Percentiles rank a stretch among this genome's conserved stretches.
Conservation (phyloP, 2,888 invertebrate genomes). For the Chorisops tibialis region DNA sequence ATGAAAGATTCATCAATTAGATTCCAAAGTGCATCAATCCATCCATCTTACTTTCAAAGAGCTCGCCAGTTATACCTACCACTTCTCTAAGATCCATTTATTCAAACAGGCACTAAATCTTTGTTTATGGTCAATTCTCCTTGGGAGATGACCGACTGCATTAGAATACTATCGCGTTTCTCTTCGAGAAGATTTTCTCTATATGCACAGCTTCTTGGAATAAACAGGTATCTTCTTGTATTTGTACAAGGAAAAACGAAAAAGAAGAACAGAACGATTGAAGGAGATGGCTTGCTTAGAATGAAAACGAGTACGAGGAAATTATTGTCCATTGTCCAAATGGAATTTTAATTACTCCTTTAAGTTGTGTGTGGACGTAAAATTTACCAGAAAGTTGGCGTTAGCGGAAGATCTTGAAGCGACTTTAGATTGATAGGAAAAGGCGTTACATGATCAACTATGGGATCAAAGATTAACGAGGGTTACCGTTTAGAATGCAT, state of each 20-base stretch:
- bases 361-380: neutral
- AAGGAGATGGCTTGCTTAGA: neutral
- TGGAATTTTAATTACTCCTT: conserved; percentile 26
- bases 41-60: conserved; percentile 12
- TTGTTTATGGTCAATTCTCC: conserved; percentile 16
- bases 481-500: no score
- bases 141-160: neutral
- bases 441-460: no score
- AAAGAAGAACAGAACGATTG: neutral
- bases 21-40: conserved; percentile 16
- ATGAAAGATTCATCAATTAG: conserved; percentile 14
- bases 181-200: neutral
- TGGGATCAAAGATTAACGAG: no score
- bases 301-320: conserved; percentile 13
- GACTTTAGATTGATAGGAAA: no score
- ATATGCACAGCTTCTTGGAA: neutral
- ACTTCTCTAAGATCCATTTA: neutral
- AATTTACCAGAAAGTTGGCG: neutral
- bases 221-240: neutral
- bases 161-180: neutral
- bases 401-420: no score
- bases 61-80: neutral
- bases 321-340: conserved; percentile 21
- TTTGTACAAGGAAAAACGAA: neutral
- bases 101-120: conserved; percentile 14